Conservation (phyloP, 2,113 vertebrate genomes). For the Sinocyclocheilus anophthalmus region DNA sequence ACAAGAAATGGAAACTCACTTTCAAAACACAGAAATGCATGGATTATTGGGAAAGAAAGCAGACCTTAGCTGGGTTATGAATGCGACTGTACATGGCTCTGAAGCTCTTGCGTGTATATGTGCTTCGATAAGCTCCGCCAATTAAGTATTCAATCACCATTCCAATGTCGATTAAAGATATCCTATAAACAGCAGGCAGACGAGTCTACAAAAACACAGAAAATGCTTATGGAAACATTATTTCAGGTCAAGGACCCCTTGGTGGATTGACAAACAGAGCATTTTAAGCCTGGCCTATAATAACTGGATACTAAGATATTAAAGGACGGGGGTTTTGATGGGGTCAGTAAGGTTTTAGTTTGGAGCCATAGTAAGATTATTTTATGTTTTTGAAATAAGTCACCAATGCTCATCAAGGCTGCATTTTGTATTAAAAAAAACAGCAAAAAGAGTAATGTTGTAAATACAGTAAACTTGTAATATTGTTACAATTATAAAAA, state of each 20-base stretch:
- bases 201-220: conserved; percentile 76
- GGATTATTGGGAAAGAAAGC: background rate
- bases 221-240: background rate
- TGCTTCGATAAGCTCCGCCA: conserved; percentile 90
- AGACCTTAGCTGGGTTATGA: conserved; percentile 81
- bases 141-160: conserved; percentile 93
- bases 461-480: background rate
- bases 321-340: no score
- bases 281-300: background rate
- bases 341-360: background rate
- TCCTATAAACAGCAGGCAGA: conserved; percentile 81
- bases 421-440: background rate
- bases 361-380: background rate
- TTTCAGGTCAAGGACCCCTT: background rate
- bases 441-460: background rate
- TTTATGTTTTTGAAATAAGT: background rate
- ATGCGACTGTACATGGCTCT: conserved; percentile 82
- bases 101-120: conserved; percentile 93
- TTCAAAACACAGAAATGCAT: background rate
- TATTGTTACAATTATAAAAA: background rate
- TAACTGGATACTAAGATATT: no score
- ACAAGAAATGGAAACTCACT: background rate
- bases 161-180: conserved; percentile 91
- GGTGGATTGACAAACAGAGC: background rate
- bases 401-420: background rate